A percentile compares a stretch with the other conserved stretches of the same genome.
Conservation (phyloP, 2,888 invertebrate genomes). For the Agrotis exclamationis region DNA sequence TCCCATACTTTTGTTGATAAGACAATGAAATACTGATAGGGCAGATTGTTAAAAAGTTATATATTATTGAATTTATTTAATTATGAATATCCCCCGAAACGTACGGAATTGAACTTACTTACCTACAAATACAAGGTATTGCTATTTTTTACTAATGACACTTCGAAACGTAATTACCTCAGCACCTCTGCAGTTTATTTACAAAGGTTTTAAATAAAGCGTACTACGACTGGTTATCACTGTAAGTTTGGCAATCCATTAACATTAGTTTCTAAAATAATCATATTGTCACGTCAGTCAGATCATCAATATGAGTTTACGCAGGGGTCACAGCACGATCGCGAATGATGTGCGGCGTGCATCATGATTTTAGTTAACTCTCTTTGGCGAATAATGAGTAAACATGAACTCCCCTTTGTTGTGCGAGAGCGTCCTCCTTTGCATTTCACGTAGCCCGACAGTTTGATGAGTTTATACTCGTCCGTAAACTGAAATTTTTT, state of each 20-base stretch:
- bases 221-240: conserved; percentile 31
- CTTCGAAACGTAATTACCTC: conserved; percentile 60
- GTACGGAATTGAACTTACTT: conserved; percentile 15
- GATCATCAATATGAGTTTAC: conserved; percentile 75
- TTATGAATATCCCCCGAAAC: not conserved
- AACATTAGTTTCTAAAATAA: conserved; percentile 59
- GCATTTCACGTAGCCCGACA: conserved; percentile 88
- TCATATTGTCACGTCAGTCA: conserved; percentile 79
- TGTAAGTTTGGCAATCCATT: conserved; percentile 29
- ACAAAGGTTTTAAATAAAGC: conserved; percentile 33
- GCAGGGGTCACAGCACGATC: conserved; percentile 78
- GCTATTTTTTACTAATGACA: conserved; percentile 36
- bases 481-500: conserved; percentile 73
- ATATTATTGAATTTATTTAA: conserved; percentile 3
- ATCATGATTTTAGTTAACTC: conserved; percentile 67
- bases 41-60: conserved; percentile 2
- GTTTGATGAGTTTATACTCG: conserved; percentile 78
- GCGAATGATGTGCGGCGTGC: conserved; percentile 78
- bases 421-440: conserved; percentile 89
- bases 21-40: conserved; percentile 23
- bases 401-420: conserved; percentile 87
- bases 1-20: not conserved
- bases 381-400: conserved; percentile 65
- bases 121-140: conserved; percentile 22
- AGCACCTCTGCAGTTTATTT: conserved; percentile 39